Evolutionary conservation across 1,140 invertebrate species (phyloP).

Genomic region (Pseudomyrmex gracilis): DNA sequence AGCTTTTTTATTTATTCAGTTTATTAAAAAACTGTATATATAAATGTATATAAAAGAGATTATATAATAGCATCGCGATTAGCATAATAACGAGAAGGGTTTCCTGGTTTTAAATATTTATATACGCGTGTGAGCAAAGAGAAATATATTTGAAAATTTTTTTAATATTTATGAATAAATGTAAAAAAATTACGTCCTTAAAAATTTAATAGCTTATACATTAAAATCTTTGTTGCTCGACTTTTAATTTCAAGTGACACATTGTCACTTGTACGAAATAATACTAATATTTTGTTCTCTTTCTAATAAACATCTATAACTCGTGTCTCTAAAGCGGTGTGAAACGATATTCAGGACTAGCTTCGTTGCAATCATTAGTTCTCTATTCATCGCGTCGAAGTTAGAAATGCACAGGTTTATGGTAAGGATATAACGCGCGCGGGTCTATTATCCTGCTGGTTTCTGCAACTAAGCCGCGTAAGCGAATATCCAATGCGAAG

Average conservation of each 20-base stretch:
- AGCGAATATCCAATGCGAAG: constrained; percentile 17
- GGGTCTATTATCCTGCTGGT: constrained; percentile 47
- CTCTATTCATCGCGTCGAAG: constrained; percentile 33
- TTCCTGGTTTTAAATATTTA: background rate
- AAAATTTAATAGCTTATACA: background rate
- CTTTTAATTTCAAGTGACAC: background rate
- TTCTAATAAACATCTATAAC: constrained; percentile 37
- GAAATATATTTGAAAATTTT: background rate
- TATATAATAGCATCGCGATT: background rate
- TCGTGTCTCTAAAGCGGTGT: constrained; percentile 35
- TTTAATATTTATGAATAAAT: background rate
- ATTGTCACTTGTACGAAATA: background rate
- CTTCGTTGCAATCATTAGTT: constrained; percentile 55
- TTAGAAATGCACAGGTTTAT: constrained; percentile 45
- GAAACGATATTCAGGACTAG: constrained; percentile 46
- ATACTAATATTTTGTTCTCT: constrained; percentile 25
- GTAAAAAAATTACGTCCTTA: background rate
- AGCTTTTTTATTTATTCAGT: background rate
- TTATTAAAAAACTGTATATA: too few relatives aligned
- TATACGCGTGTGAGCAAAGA: too few relatives aligned
- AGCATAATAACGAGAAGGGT: background rate
- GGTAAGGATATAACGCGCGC: constrained; percentile 46
- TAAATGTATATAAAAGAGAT: too few relatives aligned
- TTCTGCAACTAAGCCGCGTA: constrained; percentile 29
- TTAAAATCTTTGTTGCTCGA: background rate